Evolutionary conservation across 2,888 invertebrate species (phyloP).

Genomic region (Caprella mutica): DNA sequence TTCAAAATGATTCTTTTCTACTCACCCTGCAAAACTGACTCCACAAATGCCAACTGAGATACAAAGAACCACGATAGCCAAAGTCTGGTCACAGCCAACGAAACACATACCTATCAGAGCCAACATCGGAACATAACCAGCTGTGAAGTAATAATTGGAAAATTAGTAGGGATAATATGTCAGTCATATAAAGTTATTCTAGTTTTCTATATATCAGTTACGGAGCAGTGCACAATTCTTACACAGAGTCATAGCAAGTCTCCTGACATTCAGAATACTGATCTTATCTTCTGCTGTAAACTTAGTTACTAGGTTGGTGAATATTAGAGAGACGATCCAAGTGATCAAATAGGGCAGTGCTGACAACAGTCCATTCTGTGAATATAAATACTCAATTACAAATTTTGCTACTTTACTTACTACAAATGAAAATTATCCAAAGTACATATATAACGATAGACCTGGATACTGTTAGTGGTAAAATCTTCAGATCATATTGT

Average conservation of each 20-base stretch:
- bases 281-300: constrained; percentile 7
- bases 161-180: no score
- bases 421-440: no score
- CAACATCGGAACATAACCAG: constrained; percentile 18
- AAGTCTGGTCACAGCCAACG: constrained; percentile 17
- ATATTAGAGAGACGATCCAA: constrained; percentile 14
- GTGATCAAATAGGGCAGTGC: constrained; percentile 24
- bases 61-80: constrained; percentile 21
- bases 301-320: constrained; percentile 7
- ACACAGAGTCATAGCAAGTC: constrained; percentile 25
- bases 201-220: no score
- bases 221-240: no score
- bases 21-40: constrained; percentile 19
- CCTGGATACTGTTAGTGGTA: no score
- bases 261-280: constrained; percentile 16
- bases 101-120: constrained; percentile 30
- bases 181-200: no score
- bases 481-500: no score
- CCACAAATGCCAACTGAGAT: constrained; percentile 20
- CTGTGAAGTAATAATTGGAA: constrained; percentile 5
- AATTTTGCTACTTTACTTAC: no score
- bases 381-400: no score
- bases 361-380: constrained; percentile 30
- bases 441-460: no score
- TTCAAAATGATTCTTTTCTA: no score